Conservation (phyloP, 2,113 vertebrate species). For the Osmerus mordax region DNA sequence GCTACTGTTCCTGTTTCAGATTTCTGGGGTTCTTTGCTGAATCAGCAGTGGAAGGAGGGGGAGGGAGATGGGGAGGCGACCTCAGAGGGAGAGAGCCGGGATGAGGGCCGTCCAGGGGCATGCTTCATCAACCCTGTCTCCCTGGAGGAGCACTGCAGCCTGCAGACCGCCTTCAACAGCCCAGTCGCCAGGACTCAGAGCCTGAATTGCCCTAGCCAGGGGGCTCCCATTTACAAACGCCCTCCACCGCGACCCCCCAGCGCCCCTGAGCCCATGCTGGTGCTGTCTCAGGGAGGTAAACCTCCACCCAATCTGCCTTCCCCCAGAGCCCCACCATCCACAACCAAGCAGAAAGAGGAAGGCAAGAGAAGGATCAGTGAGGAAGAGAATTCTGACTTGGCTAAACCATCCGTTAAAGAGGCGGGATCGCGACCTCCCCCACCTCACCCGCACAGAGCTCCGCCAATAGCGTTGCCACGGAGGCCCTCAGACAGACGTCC, state of each 20-base stretch:
- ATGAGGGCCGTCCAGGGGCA: slow-evolving; percentile 47
- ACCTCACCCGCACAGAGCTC: slow-evolving; percentile 17
- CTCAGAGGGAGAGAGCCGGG: slow-evolving; percentile 21
- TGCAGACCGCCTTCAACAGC: slow-evolving; percentile 38
- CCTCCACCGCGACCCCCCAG: slow-evolving; percentile 73
- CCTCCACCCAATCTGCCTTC: slow-evolving; percentile 42
- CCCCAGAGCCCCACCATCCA: slow-evolving; percentile 23
- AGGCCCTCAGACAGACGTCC: slow-evolving; percentile 34
- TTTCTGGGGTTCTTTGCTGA: slow-evolving; percentile 86
- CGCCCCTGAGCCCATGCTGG: slow-evolving; percentile 7
- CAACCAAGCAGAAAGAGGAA: slow-evolving; percentile 48
- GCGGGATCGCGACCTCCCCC: slow-evolving; percentile 6
- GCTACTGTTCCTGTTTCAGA: slow-evolving; percentile 60
- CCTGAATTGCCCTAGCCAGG: slow-evolving; percentile 34
- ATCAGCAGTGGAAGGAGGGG: slow-evolving; percentile 47
- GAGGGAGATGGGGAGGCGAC: slow-evolving; percentile 9
- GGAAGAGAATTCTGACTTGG: slow-evolving; percentile 26
- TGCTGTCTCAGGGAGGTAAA: slow-evolving; percentile 14
- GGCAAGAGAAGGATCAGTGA: slow-evolving; percentile 22
- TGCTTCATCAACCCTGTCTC: slow-evolving; percentile 88
- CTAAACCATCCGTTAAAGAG: slow-evolving; percentile 13
- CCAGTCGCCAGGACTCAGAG: slow-evolving; percentile 47
- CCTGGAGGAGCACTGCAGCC: slow-evolving; percentile 76
- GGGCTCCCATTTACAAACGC: slow-evolving; percentile 62
- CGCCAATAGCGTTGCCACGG: slow-evolving; percentile 38